These are phyloP conservation scores for Epizoanthus scotinus DNA, from an alignment of 92 coral and sea anemone genomes.

Conservation along the genomic window DNA sequence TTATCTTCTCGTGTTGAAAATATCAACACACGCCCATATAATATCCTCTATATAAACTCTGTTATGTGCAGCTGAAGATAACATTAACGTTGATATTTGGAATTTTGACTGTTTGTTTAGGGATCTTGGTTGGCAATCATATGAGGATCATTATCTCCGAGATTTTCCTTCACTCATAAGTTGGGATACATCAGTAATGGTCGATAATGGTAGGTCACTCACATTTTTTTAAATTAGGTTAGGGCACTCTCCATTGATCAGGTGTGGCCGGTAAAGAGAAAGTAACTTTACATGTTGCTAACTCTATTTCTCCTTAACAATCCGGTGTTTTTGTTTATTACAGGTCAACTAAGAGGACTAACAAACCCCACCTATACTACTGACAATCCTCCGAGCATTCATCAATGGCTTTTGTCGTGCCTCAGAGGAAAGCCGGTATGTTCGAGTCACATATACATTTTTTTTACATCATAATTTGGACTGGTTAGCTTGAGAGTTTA, in stretches of 20 bases:
- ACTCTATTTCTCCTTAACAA: too few relatives aligned
- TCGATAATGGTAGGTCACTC: conserved; percentile 18
- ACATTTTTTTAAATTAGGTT: not conserved
- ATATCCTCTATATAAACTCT: too few relatives aligned
- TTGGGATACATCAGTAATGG: not conserved
- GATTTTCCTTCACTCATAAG: conserved; percentile 29
- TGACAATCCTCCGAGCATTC: conserved; percentile 30
- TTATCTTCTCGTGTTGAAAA: too few relatives aligned
- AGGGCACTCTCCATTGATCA: too few relatives aligned
- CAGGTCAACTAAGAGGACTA: conserved; percentile 28
- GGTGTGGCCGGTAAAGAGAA: too few relatives aligned
- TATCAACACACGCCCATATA: too few relatives aligned
- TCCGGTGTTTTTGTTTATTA: not conserved
- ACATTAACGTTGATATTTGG: not conserved
- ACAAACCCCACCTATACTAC: conserved; percentile 4
- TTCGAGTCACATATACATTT: not conserved
- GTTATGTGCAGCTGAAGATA: not conserved
- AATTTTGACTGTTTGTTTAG: not conserved
- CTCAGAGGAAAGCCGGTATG: conserved; percentile 33
- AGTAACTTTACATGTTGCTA: too few relatives aligned
- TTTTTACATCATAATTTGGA: too few relatives aligned
- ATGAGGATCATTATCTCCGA: conserved; percentile 36
- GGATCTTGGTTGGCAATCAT: conserved; percentile 37
- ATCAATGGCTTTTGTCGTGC: conserved; percentile 17
- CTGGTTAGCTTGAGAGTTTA: too few relatives aligned